These are phyloP conservation scores for Coturnix japonica DNA, from an alignment of 2,113 vertebrate species.

Conservation along the genomic window DNA sequence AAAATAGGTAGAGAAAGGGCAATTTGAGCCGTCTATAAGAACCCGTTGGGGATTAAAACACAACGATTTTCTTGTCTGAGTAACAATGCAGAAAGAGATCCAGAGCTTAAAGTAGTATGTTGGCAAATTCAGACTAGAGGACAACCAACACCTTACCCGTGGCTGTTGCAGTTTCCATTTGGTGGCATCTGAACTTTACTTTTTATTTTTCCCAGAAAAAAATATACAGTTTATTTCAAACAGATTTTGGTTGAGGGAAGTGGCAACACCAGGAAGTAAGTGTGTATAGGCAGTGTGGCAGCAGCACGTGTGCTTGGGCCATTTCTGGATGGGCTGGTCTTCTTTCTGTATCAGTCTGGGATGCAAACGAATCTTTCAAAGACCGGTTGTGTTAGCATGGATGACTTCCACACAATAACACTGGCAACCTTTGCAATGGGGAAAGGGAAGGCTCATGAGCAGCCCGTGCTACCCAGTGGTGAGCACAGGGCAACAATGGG, in stretches of 20 bases:
- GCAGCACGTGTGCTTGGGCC: fast-evolving
- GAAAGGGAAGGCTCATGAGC: no score
- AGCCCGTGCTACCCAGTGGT: not conserved
- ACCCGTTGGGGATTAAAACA: not conserved
- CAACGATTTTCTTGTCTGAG: not conserved
- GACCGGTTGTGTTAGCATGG: not conserved
- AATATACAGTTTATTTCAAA: fast-evolving
- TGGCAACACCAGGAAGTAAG: not conserved
- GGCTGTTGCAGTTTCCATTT: not conserved
- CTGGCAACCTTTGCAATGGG: not conserved
- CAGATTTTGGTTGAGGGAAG: not conserved
- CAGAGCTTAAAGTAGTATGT: not conserved
- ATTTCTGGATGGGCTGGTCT: not conserved
- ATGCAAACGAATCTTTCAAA: fast-evolving
- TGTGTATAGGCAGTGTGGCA: not conserved
- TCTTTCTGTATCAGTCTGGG: not conserved
- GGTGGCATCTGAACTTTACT: not conserved
- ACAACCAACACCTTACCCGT: no score
- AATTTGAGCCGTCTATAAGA: not conserved
- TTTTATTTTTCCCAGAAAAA: not conserved
- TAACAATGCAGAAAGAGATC: not conserved
- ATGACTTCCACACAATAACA: not conserved
- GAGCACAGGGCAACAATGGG: no score
- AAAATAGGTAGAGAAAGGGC: not conserved
- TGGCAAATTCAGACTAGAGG: not conserved